Conservation (phyloP, 2,888 invertebrate species). For the Phaedon cochleariae region DNA sequence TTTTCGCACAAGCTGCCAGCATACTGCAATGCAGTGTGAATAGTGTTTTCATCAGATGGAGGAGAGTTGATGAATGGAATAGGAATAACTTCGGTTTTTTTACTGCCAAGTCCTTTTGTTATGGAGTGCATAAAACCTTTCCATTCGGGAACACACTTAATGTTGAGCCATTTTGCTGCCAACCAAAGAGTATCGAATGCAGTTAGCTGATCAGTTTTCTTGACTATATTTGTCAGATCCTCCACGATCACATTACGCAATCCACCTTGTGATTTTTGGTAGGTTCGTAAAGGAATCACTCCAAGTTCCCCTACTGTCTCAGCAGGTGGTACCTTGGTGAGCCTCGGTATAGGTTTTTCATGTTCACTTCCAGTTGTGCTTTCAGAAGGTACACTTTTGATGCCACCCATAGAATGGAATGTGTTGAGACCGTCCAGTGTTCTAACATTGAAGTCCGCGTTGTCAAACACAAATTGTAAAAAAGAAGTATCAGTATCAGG, state of each 20-base stretch:
- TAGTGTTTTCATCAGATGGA: conserved; percentile 20
- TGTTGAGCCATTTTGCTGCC: conserved; percentile 7
- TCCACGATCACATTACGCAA: conserved; percentile 9
- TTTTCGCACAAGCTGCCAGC: conserved; percentile 22
- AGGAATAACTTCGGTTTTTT: conserved; percentile 13
- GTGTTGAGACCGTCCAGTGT: conserved; percentile 14
- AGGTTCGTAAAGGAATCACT: conserved; percentile 12
- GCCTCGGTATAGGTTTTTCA: conserved; percentile 16
- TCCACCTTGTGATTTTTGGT: conserved; percentile 1
- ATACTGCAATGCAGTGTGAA: conserved; percentile 26
- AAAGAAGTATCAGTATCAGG: conserved; percentile 5
- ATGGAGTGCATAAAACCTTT: conserved; percentile 19
- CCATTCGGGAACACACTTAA: conserved; percentile 17
- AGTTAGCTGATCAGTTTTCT: conserved; percentile 12
- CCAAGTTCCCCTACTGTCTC: conserved; percentile 10
- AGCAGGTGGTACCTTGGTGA: conserved; percentile 12
- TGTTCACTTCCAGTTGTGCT: conserved; percentile 17
- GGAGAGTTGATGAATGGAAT: conserved; percentile 24
- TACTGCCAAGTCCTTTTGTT: conserved; percentile 10
- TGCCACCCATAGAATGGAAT: conserved; percentile 14
- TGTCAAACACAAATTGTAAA: no score
- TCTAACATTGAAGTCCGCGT: conserved; percentile 10
- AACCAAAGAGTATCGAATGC: conserved; percentile 12
- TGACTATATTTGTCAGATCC: conserved; percentile 11
- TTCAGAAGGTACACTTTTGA: conserved; percentile 16